Conservation (phyloP, 2,888 invertebrate species). For the Callinectes sapidus region DNA sequence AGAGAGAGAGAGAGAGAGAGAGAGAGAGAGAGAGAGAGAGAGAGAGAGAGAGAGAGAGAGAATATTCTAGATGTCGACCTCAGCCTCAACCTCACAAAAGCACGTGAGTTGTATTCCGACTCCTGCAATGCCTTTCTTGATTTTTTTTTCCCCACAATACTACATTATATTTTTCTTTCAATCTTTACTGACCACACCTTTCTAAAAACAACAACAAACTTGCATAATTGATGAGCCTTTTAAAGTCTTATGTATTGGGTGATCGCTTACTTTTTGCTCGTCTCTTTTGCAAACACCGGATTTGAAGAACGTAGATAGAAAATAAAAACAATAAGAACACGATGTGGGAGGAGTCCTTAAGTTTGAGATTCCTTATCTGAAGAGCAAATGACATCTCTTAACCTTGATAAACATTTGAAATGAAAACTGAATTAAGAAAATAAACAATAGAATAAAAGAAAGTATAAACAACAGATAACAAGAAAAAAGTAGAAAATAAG, state of each 20-base stretch:
- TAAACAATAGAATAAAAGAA: too few relatives aligned
- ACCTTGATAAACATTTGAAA: too few relatives aligned
- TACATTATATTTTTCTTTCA: background rate
- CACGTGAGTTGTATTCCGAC: background rate
- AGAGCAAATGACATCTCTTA: too few relatives aligned
- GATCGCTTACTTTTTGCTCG: background rate
- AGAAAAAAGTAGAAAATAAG: too few relatives aligned
- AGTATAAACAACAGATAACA: too few relatives aligned
- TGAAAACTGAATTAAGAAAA: too few relatives aligned
- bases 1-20: slow-evolving; percentile 41
- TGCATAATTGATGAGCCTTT: background rate
- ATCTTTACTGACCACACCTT: background rate
- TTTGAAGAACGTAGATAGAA: background rate
- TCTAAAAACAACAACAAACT: background rate
- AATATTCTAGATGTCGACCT: background rate
- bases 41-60: slow-evolving; percentile 44
- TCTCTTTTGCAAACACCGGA: background rate
- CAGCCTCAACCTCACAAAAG: too few relatives aligned
- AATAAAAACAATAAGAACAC: too few relatives aligned
- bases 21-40: slow-evolving; percentile 41
- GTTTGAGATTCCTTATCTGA: too few relatives aligned
- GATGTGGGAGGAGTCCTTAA: too few relatives aligned
- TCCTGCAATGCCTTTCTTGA: background rate
- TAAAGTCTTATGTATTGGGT: background rate
- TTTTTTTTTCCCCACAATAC: background rate